A percentile compares a stretch with the other conserved stretches of the same genome.
Evolutionary conservation across 2,888 invertebrate species (phyloP).

Genomic region (Xanthia icteritia): DNA sequence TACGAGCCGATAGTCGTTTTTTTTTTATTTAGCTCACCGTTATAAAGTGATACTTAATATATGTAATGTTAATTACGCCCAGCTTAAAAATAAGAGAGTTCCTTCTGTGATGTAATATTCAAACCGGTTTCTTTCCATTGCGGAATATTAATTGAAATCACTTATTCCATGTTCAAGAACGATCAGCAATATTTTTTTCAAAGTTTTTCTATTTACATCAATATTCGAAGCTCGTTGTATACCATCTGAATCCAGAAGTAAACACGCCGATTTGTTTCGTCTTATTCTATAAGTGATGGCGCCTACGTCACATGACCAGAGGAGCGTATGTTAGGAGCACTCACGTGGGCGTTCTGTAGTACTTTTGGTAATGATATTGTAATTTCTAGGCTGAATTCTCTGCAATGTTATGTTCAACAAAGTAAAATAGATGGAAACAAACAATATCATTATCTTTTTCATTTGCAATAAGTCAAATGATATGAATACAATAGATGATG

Average conservation of each 20-base stretch:
- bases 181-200: conserved; percentile 21
- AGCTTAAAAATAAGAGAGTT: conserved; percentile 1
- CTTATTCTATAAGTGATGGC: conserved; percentile 41
- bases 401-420: conserved; percentile 1
- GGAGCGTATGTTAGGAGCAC: conserved; percentile 23
- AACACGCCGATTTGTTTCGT: conserved; percentile 39
- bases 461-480: not conserved
- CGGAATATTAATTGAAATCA: conserved; percentile 17
- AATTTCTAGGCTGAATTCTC: not conserved
- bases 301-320: conserved; percentile 36
- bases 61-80: conserved; percentile 8
- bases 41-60: not conserved
- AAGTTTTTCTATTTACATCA: conserved; percentile 7
- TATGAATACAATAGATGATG: not conserved
- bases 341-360: conserved; percentile 27
- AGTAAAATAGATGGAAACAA: not conserved
- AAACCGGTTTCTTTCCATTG: not conserved
- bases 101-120: conserved; percentile 17
- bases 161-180: conserved; percentile 2
- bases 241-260: conserved; percentile 25
- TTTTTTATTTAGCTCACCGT: conserved; percentile 6
- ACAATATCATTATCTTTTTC: not conserved
- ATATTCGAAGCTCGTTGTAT: conserved; percentile 17
- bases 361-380: conserved; percentile 43
- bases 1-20: not conserved